Base-by-base conservation (phyloP, 2,797 vertebrate species). In the Gastrophryne carolinensis region DNA sequence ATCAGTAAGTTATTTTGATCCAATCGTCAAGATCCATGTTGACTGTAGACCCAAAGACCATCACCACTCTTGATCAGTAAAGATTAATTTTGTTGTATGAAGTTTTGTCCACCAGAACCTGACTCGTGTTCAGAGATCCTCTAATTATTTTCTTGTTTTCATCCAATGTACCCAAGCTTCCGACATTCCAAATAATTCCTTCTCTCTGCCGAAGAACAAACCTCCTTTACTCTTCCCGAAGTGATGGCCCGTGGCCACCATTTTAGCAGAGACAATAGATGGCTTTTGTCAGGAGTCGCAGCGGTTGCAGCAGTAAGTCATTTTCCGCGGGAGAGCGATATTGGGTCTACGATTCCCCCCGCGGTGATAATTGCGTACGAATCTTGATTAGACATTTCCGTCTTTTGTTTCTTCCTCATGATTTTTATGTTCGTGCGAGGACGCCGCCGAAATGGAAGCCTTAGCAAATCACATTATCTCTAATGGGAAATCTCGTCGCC, bases 351-450 rank as follows among this genome's bases (percentile, higher is more conserved):
- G n/a, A 53, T 60, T n/a, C 41, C 73, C 65, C 65, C 65, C 4
- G 73, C 63, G 65, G 65, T 62, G 73, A 54, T 76, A 69, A 76
- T 69, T 76, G 56, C 41, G 44, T 41, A 54, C 9, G 73, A 61
- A 63, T 61, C 64, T 76, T 67, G 63, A 75, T 74, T 49, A 75
- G 62, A 75, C 63, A 60, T 67, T 72, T 72, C 39, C 13, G n/a
- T 3, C n/a, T 35, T 58, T 58, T 75, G 52, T 75, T 67, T 75
- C 56, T 65, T n/a, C 21, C 64, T 49, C 52, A 29, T 50, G 73
- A 61, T 69, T 76, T 68, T 76, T 69, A 69, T 69, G 73, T 53
- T 41, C 34, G 34, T 50, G n/a, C 35, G 21, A 39, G 26, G n/a
- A 52, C 37, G 60, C 6, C 15, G 9, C 8, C 30, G 49, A 54